Evolutionary conservation across 53 echinoderm and acorn worm genomes (phyloP).

Genomic region (Crossaster papposus): DNA sequence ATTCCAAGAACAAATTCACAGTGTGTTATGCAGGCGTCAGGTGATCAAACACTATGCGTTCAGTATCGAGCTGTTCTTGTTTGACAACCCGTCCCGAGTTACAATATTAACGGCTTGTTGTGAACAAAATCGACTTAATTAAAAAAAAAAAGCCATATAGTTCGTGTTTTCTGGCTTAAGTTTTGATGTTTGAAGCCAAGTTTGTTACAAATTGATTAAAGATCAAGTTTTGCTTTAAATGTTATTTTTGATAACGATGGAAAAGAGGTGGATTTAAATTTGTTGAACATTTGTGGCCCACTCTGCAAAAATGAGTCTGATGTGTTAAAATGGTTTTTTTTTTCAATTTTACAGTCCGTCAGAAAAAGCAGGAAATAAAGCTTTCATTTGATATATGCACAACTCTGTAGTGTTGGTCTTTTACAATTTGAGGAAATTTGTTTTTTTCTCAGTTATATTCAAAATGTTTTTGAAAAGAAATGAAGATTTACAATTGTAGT

Average conservation of each 20-base stretch:
- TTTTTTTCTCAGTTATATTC: too few species aligned
- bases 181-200: constrained; percentile 5
- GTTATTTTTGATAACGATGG: not conserved
- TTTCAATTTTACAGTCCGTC: too few species aligned
- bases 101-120: constrained; percentile 36
- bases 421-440: too few species aligned
- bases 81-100: constrained; percentile 37
- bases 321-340: too few species aligned
- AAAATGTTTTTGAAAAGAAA: too few species aligned
- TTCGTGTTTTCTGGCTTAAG: not conserved
- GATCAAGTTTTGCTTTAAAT: not conserved
- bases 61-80: constrained; percentile 55
- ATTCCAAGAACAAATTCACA: not conserved
- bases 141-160: constrained; percentile 18
- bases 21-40: constrained; percentile 48
- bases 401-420: too few species aligned
- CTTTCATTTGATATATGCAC: too few species aligned
- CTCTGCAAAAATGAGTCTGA: too few species aligned
- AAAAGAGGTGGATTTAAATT: too few species aligned
- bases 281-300: too few species aligned
- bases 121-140: constrained; percentile 47
- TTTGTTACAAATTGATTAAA: not conserved
- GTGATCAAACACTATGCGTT: constrained; percentile 45
- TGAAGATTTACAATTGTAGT: too few species aligned
- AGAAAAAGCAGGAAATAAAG: too few species aligned